These are phyloP conservation scores for Hystrix brachyura DNA, from an alignment of 2,113 vertebrate species.

Conservation along the genomic window DNA sequence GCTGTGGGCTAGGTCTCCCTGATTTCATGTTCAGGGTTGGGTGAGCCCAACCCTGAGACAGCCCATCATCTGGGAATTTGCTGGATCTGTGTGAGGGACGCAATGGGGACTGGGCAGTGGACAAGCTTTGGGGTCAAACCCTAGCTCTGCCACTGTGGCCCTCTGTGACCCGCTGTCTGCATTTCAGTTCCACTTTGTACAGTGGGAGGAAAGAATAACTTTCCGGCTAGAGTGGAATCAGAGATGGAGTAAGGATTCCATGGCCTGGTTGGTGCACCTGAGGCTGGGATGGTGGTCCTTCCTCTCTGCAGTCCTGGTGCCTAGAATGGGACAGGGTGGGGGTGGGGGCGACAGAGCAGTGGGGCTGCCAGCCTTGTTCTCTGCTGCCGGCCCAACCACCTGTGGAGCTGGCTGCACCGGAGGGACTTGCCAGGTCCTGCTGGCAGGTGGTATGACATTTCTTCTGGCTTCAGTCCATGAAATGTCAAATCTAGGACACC, in stretches of 20 bases:
- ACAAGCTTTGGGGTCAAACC: background rate
- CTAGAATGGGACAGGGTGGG: background rate
- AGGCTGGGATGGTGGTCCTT: background rate
- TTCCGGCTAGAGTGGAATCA: background rate
- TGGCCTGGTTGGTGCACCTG: fast-evolving
- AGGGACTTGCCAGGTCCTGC: background rate
- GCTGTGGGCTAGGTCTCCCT: background rate
- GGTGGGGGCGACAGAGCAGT: background rate
- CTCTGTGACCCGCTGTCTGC: fast-evolving
- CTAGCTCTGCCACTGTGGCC: fast-evolving
- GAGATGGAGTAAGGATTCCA: fast-evolving
- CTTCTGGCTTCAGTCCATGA: background rate
- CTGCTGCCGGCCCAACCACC: fast-evolving
- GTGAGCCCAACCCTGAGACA: background rate
- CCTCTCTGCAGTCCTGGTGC: background rate
- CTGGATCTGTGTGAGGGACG: background rate
- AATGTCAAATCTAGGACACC: background rate
- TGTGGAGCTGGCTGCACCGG: fast-evolving
- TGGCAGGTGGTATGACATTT: background rate
- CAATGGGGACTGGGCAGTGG: background rate
- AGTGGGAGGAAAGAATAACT: no score
- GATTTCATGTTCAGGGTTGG: background rate
- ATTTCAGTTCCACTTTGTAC: background rate
- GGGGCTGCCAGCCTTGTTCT: background rate
- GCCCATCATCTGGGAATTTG: background rate